Percentiles rank a stretch among this genome's conserved stretches.
Conservation (phyloP, 2,113 vertebrate genomes). For the Mormyrus lacerda region DNA sequence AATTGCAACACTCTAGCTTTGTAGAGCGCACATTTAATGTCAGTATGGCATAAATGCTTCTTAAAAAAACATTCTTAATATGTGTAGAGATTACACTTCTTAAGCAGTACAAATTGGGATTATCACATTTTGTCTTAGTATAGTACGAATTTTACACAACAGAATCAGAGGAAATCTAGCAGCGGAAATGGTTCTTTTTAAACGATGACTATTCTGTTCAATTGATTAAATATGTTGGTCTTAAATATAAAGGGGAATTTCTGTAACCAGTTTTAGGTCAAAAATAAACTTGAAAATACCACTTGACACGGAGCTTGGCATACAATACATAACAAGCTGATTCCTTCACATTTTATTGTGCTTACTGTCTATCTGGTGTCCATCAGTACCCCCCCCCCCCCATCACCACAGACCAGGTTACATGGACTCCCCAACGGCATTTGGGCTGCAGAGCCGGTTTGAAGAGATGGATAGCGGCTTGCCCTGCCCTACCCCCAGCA, state of each 20-base stretch:
- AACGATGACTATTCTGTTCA: neutral
- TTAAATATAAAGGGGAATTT: neutral
- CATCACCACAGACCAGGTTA: neutral
- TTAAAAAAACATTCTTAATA: neutral
- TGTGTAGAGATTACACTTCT: neutral
- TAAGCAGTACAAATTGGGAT: neutral
- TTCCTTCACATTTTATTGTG: neutral
- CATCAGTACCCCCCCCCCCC: neutral
- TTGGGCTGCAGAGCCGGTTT: constrained; percentile 76
- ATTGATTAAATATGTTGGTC: neutral
- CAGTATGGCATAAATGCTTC: neutral
- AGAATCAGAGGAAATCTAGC: neutral
- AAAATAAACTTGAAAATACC: neutral
- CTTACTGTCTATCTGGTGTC: neutral
- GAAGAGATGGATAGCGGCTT: constrained; percentile 82
- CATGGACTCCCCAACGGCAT: neutral
- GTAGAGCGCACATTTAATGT: neutral
- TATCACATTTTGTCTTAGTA: neutral
- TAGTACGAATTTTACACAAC: neutral
- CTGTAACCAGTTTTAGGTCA: neutral
- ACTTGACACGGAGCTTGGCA: neutral
- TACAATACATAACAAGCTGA: neutral
- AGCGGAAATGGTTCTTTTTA: neutral
- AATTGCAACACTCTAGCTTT: neutral
- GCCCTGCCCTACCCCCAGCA: constrained; percentile 69